phyloP scores from a whole-genome alignment of 2,113 vertebrate genomes.

The Columba janthina region DNA sequence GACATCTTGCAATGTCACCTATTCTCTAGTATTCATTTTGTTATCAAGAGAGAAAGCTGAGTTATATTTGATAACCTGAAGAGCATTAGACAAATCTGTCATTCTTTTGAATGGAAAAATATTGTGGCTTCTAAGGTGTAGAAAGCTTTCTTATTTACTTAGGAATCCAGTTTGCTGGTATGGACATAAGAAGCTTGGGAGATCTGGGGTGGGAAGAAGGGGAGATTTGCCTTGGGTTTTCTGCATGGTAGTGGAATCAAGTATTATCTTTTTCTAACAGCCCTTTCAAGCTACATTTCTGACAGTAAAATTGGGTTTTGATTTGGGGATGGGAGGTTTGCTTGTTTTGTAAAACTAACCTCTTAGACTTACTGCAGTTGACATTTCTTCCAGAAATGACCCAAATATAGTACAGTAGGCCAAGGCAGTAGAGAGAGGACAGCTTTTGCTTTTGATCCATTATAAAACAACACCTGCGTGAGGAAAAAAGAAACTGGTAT shows the following conservation, averaged over 20 bases:
- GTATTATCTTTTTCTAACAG: not conserved
- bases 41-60: not conserved
- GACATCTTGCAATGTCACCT: not conserved
- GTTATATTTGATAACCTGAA: not conserved
- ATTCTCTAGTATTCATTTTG: not conserved
- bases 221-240: not conserved
- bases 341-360: not conserved
- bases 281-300: not conserved
- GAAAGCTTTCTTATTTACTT: not conserved
- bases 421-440: not conserved
- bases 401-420: not conserved
- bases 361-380: not conserved
- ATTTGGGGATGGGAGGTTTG: not conserved
- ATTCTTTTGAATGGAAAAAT: not conserved
- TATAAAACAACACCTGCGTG: not conserved
- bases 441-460: not conserved
- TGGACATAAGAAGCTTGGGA: not conserved
- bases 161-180: not conserved
- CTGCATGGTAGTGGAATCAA: not conserved
- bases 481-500: not conserved
- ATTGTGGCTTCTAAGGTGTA: not conserved
- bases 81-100: not conserved
- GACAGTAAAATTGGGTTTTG: not conserved
- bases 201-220: not conserved
- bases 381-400: not conserved